A percentile compares a stretch with the other conserved stretches of the same genome.
Evolutionary conservation across 2,888 invertebrate genomes (phyloP).

Genomic region (Podotricha telesiphe): DNA sequence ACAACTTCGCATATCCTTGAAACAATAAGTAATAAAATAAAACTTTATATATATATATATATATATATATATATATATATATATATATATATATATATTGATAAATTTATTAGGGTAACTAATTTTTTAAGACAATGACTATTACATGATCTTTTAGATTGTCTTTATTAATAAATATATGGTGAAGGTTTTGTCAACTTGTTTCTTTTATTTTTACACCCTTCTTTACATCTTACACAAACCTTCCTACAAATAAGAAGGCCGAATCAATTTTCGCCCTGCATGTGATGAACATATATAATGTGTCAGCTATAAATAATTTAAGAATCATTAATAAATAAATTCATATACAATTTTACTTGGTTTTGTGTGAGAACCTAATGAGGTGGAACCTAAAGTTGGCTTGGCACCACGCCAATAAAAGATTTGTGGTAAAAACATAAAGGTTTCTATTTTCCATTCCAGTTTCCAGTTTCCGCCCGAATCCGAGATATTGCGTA

Average conservation of each 20-base stretch:
- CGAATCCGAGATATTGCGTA: too few species aligned
- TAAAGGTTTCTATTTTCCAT: too few species aligned
- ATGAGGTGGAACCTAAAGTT: too few species aligned
- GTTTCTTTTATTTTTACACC: slow-evolving; percentile 68
- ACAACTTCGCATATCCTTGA: slow-evolving; percentile 84
- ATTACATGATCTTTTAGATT: slow-evolving; percentile 84
- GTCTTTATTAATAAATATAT: slow-evolving; percentile 84
- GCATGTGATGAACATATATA: too few species aligned
- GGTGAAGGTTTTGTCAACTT: slow-evolving; percentile 82
- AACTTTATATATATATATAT: slow-evolving; percentile 80
- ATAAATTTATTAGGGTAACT: slow-evolving; percentile 84
- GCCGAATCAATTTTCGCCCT: too few species aligned
- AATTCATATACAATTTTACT: too few species aligned
- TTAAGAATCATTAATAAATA: too few species aligned
- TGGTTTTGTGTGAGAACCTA: too few species aligned
- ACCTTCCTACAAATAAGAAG: background rate
- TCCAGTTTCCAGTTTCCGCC: too few species aligned
- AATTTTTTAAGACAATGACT: slow-evolving; percentile 84
- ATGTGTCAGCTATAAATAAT: too few species aligned
- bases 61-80: slow-evolving; percentile 81
- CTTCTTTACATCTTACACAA: background rate
- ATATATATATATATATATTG: slow-evolving; percentile 82
- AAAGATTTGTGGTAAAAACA: too few species aligned
- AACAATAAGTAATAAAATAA: slow-evolving; percentile 83
- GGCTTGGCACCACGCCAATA: too few species aligned